These are phyloP conservation scores for Platypus cylindrus DNA, from an alignment of 2,888 invertebrate genomes.

Conservation along the genomic window DNA sequence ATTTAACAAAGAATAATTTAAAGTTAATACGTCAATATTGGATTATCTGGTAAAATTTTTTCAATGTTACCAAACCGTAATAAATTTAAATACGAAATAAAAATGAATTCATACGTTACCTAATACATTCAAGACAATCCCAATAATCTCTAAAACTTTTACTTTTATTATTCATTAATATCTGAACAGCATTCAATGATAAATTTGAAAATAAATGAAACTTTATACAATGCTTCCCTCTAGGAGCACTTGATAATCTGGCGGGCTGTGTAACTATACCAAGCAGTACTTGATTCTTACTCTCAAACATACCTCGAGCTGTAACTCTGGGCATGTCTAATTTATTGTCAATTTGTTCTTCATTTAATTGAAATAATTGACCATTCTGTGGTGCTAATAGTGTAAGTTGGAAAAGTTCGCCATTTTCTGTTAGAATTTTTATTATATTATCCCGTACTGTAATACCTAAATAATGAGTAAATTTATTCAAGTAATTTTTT, in stretches of 20 bases:
- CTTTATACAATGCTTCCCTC: slow-evolving; percentile 20
- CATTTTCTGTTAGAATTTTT: slow-evolving; percentile 24
- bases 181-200: slow-evolving; percentile 22
- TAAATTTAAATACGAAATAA: too few species aligned
- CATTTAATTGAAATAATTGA: slow-evolving; percentile 22
- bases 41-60: too few species aligned
- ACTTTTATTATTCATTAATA: slow-evolving; percentile 24
- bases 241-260: slow-evolving; percentile 20
- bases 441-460: slow-evolving; percentile 23
- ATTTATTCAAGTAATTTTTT: too few species aligned
- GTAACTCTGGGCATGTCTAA: too few species aligned
- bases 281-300: slow-evolving; percentile 25
- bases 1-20: slow-evolving; percentile 21
- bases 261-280: slow-evolving; percentile 24
- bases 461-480: slow-evolving; percentile 27
- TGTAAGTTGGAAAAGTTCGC: slow-evolving; percentile 26
- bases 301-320: slow-evolving; percentile 26
- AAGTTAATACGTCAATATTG: background rate
- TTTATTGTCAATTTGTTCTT: slow-evolving; percentile 20
- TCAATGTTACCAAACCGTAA: too few species aligned
- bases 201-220: slow-evolving; percentile 25
- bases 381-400: slow-evolving; percentile 19
- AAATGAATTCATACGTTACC: too few species aligned
- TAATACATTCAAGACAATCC: slow-evolving; percentile 31
- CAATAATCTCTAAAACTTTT: slow-evolving; percentile 25